Base-by-base conservation (phyloP, 2,113 vertebrate genomes). In the Ailuropoda melanoleuca region DNA sequence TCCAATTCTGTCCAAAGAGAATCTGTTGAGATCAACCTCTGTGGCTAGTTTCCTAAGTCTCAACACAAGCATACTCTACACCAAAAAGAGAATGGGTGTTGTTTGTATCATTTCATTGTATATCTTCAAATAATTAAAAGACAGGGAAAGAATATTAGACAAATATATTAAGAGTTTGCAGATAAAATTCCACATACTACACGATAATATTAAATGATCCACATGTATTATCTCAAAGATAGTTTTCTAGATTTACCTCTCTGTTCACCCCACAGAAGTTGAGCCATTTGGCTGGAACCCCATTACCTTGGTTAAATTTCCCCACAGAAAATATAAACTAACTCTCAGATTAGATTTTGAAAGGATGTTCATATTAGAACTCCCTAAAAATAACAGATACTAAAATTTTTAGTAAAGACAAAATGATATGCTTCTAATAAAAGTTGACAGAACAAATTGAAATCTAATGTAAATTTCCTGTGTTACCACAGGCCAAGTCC, bases 361-460 rank as follows among this genome's bases (percentile, higher is more conserved):
- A 92, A 96, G 50, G 34, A 68, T 77, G 66, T 58, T 88, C 26
- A 24, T 53, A 60, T 46, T 39, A 86, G 75, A 92, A 43, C 15
- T 72, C 72, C 26, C 58, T 48, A 53, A 83, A 55, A 77, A 62
- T 77, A 66, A 87, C 5, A 90, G 3, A 50, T 80, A 75, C 19
- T 60, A 39, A 82, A 31, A 68, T 66, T 88, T 96, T 24, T n/a
- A 88, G 29, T 93, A 91, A 95, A 75, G 46, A 43, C 26, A 93
- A 95, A 62, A 39, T 26, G 34, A 90, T 72, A 14, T 87, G 34
- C 3, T 91, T 86, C 64, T 91, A 82, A 58, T 0, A 81, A 84
- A 80, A 77, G 39, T 21, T 56, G 46, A 62, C 68, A 18, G 48
- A 89, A 95, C 17, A 97, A 72, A 91, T 0, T 90, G 55, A 81